Conservation (phyloP, 2,113 vertebrate species). For the Tragulus kanchil region DNA sequence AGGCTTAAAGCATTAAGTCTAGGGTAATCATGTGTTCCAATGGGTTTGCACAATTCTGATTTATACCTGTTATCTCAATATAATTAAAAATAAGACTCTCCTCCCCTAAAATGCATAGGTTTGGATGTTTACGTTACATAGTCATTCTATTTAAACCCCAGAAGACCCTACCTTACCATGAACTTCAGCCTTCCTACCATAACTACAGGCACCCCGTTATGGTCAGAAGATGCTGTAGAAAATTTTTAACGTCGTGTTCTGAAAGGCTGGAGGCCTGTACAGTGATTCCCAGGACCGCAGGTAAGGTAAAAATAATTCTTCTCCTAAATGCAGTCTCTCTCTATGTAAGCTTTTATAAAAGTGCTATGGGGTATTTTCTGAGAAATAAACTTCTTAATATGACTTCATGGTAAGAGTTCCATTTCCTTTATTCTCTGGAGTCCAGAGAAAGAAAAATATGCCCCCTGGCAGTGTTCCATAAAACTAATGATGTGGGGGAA, state of each 20-base stretch:
- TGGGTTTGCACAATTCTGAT: not conserved
- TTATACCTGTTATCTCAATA: not conserved
- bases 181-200: not conserved
- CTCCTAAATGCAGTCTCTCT: constrained; percentile 63
- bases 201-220: not conserved
- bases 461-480: constrained; percentile 85
- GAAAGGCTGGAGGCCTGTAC: constrained; percentile 3
- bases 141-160: not conserved
- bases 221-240: not conserved
- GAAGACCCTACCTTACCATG: not conserved
- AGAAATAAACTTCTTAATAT: constrained; percentile 84
- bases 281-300: not conserved
- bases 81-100: not conserved
- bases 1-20: not conserved
- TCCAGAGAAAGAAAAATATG: constrained; percentile 82
- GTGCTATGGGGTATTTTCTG: constrained; percentile 80
- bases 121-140: not conserved
- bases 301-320: constrained; percentile 58
- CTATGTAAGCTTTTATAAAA: constrained; percentile 73
- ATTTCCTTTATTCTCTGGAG: constrained; percentile 83
- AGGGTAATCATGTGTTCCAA: not conserved
- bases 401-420: constrained; percentile 82
- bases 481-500: constrained; percentile 85
- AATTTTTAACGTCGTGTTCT: not conserved
- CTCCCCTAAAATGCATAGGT: not conserved